Base-by-base conservation (phyloP, 1,140 invertebrate genomes). In the Helicoverpa zea region DNA sequence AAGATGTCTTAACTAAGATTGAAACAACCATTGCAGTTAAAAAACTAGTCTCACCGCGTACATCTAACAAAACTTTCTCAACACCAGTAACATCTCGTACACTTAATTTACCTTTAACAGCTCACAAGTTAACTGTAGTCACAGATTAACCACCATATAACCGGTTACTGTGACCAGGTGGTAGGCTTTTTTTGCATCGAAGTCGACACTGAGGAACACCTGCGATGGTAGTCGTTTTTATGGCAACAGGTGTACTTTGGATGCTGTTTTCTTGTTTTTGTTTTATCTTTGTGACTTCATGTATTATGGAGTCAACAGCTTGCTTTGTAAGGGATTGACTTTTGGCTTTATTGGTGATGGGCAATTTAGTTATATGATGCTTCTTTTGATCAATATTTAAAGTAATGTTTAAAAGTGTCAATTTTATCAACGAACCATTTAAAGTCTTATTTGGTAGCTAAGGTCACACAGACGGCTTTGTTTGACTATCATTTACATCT, bases 161-260 rank as follows among this genome's bases (percentile, higher is more conserved):
- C 68, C 68, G 68, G 68, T 72, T 51, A 23, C 10, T 23, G 14
- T 72, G 10, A 72, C 68, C 68, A 72, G 68, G 68, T 72, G 68
- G 14, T 30, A 52, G 10, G 68, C n/a, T 23, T 72, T 72, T 63
- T 72, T 72, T 72, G 68, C 68, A 51, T 13, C 35, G 18, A 52
- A 52, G 49, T 52, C 66, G 35, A 7, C 66, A 43, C 29, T 7
- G 2, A 18, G 43, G 7, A 10, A 29, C 68, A 72, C 68, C 68
- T 72, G 68, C 49, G 35, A 43, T 9, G 35, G 35, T 30, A 18
- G 13, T 49, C 1, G 49, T 72, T 72, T 72, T 72, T 52, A 72
- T 72, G 30, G 35, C 64, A 68, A n/a, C 64, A 68, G 64, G 64
- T 68, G 64, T n/a, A 51, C 16, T 68, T 18, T 4, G 29, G 29